Conservation (phyloP, 2,797 vertebrate species). For the Thripadectes ignobilis region DNA sequence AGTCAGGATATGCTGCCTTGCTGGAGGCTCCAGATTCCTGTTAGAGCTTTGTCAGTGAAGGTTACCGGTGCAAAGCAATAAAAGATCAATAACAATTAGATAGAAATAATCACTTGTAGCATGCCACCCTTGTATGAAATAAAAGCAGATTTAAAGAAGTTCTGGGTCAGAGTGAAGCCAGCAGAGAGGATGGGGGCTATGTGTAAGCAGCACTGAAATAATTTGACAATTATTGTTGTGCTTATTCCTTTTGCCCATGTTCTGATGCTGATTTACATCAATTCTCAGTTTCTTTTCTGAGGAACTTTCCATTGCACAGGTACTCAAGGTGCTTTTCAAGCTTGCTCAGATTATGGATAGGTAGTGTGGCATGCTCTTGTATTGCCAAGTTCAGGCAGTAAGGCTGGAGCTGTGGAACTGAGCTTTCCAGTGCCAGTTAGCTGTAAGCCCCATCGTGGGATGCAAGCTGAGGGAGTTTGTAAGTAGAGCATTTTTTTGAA, state of each 20-base stretch:
- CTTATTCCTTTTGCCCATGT: background rate
- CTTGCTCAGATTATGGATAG: background rate
- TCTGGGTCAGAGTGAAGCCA: background rate
- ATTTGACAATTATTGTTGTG: background rate
- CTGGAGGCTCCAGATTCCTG: slow-evolving; percentile 3
- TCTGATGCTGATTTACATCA: slow-evolving; percentile 33
- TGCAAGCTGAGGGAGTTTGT: background rate
- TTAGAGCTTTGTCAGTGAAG: slow-evolving; percentile 31
- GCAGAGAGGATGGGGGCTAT: background rate
- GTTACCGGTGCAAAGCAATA: slow-evolving; percentile 17
- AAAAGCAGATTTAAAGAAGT: background rate
- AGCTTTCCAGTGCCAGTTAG: background rate
- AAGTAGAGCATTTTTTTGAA: background rate
- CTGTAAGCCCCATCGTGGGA: background rate
- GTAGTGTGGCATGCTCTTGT: background rate
- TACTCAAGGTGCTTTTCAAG: slow-evolving; percentile 60
- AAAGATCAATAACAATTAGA: slow-evolving; percentile 52
- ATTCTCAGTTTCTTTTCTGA: background rate
- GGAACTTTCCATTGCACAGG: background rate
- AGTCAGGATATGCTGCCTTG: background rate
- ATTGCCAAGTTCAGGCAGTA: background rate
- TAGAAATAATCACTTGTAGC: slow-evolving; percentile 17
- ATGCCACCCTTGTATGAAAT: background rate
- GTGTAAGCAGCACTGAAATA: background rate
- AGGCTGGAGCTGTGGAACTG: background rate